phyloP scores from a whole-genome alignment of 2,888 invertebrate species.

The Macroteleia sp. region DNA sequence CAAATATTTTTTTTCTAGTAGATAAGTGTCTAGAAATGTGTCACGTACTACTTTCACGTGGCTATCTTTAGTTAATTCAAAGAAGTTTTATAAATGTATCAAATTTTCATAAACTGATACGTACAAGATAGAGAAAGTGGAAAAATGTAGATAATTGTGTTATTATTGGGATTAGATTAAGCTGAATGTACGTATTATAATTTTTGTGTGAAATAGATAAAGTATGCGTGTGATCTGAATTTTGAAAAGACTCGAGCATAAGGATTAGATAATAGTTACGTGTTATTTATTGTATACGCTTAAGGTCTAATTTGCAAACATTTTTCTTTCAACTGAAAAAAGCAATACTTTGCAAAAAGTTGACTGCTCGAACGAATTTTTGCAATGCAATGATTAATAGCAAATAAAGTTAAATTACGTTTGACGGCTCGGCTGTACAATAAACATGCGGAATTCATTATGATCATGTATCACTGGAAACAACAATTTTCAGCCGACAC shows the following conservation, averaged over 20 bases:
- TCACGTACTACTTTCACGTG: constrained; percentile 23
- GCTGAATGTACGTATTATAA: background rate
- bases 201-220: background rate
- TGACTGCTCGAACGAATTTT: too few relatives aligned
- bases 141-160: constrained; percentile 17
- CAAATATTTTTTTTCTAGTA: constrained; percentile 7
- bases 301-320: too few relatives aligned
- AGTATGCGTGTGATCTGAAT: background rate
- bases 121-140: constrained; percentile 32
- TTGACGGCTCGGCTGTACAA: background rate
- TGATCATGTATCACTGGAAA: constrained; percentile 8
- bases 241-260: background rate
- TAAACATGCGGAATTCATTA: constrained; percentile 38
- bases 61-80: too few relatives aligned
- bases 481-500: constrained; percentile 39
- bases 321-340: too few relatives aligned
- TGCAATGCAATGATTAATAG: too few relatives aligned
- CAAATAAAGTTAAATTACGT: constrained; percentile 18
- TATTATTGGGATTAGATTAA: background rate
- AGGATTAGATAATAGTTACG: background rate
- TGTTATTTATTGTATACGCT: too few relatives aligned
- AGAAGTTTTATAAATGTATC: background rate
- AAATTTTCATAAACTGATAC: constrained; percentile 36
- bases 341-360: too few relatives aligned
- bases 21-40: constrained; percentile 19